Evolutionary conservation across 2,113 vertebrate species (phyloP).

Genomic region (Paramisgurnus dabryanus): DNA sequence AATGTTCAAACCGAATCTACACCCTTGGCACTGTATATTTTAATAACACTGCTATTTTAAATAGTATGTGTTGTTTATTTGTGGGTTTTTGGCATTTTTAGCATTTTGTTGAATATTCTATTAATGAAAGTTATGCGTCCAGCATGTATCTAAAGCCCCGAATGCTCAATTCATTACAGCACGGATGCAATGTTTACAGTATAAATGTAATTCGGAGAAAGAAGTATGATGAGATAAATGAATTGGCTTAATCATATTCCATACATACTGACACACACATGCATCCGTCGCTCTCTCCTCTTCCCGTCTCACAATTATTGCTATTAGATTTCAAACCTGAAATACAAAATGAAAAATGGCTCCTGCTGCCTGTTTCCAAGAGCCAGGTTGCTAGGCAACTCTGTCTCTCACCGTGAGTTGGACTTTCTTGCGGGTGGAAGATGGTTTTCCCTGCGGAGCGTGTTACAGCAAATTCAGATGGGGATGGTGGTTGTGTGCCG

Average conservation of each 20-base stretch:
- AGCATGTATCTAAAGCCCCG: neutral
- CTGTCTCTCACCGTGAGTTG: conserved; percentile 37
- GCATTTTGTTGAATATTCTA: too few species aligned
- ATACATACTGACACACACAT: neutral
- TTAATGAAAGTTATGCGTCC: too few species aligned
- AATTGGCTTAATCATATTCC: conserved; percentile 27
- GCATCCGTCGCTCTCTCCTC: neutral
- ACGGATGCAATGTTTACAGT: conserved; percentile 18
- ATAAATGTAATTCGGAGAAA: conserved; percentile 28
- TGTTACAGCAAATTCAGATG: conserved; percentile 43
- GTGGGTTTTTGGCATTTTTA: too few species aligned
- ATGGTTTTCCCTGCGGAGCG: conserved; percentile 44
- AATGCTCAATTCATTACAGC: conserved; percentile 20
- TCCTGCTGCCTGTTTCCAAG: conserved; percentile 47
- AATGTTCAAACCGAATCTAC: too few species aligned
- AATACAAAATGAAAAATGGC: conserved; percentile 52
- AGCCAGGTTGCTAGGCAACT: conserved; percentile 54
- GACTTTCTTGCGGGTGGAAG: conserved; percentile 43
- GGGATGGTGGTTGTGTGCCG: conserved; percentile 28
- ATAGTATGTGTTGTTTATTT: too few species aligned
- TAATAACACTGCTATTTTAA: too few species aligned
- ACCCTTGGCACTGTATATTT: too few species aligned
- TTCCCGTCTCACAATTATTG: conserved; percentile 1
- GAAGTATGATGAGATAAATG: conserved; percentile 14
- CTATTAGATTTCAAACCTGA: conserved; percentile 42